Percentiles rank a stretch among this genome's conserved stretches.
Evolutionary conservation across 2,888 invertebrate species (phyloP).

Genomic region (Caenorhabditis plicata): DNA sequence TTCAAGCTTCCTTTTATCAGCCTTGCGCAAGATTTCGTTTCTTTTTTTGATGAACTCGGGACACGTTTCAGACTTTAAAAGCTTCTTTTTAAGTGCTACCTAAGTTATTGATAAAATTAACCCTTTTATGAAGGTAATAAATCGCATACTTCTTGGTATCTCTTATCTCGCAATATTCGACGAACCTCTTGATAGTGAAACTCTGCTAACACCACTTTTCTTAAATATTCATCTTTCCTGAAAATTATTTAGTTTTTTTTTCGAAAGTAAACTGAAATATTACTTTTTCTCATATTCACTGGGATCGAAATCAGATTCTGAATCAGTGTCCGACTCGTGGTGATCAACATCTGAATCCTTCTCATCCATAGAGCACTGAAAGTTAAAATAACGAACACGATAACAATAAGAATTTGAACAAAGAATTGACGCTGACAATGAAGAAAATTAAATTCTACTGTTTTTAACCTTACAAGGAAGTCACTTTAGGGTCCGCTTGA

Average conservation of each 20-base stretch:
- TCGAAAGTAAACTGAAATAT: neutral
- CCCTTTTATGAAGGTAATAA: neutral
- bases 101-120: too few species aligned
- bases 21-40: neutral
- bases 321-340: neutral
- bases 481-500: too few species aligned
- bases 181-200: constrained; percentile 5
- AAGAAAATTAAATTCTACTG: too few species aligned
- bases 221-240: constrained; percentile 7
- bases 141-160: neutral
- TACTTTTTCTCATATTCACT: constrained; percentile 11
- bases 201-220: constrained; percentile 3
- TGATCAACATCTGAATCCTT: neutral
- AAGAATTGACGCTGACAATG: too few species aligned
- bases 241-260: neutral
- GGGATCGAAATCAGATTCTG: neutral
- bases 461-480: too few species aligned
- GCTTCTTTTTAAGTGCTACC: neutral
- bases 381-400: too few species aligned
- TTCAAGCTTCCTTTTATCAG: too few species aligned
- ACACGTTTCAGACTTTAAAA: neutral
- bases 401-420: too few species aligned
- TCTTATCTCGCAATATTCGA: neutral
- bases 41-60: constrained; percentile 4
- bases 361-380: neutral